Evolutionary conservation across 2,113 vertebrate species (phyloP).

Genomic region (Prietella phreatophila): DNA sequence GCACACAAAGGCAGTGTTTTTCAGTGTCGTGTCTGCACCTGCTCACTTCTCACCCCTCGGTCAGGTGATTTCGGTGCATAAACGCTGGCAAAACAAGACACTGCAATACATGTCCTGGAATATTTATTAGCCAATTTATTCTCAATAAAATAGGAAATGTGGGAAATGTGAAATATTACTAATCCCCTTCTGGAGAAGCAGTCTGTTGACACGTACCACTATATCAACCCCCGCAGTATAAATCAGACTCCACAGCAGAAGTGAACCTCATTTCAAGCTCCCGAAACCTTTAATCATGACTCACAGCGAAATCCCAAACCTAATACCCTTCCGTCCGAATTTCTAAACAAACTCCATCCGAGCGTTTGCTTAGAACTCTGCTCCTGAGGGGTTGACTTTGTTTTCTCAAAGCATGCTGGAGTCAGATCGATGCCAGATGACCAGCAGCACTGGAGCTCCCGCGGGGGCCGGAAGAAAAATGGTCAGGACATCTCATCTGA

Average conservation of each 20-base stretch:
- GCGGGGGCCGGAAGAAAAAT: not conserved
- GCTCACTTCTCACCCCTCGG: not conserved
- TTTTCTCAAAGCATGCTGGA: constrained; percentile 34
- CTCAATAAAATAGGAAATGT: constrained; percentile 4
- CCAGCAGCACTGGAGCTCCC: constrained; percentile 14
- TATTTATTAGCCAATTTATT: constrained; percentile 27
- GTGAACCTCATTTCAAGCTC: constrained; percentile 11
- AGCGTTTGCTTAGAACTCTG: constrained; percentile 26
- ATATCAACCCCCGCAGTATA: constrained; percentile 17
- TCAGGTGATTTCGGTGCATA: not conserved
- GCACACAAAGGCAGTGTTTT: not conserved
- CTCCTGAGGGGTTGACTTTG: constrained; percentile 31
- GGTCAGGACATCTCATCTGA: constrained; percentile 30
- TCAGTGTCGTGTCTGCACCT: not conserved
- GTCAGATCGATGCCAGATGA: constrained; percentile 48
- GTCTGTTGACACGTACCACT: not conserved
- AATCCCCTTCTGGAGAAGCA: constrained; percentile 8
- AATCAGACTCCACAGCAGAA: not conserved
- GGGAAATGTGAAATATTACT: constrained; percentile 30
- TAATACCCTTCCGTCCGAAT: constrained; percentile 20
- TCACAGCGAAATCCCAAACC: constrained; percentile 13
- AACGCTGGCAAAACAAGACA: not conserved
- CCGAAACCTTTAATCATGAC: constrained; percentile 30
- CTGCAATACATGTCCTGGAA: not conserved
- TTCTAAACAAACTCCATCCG: constrained; percentile 41